Percentiles rank a stretch among this genome's conserved stretches.
Evolutionary conservation across 2,797 vertebrate genomes (phyloP).

Genomic region (Florisuga fusca): DNA sequence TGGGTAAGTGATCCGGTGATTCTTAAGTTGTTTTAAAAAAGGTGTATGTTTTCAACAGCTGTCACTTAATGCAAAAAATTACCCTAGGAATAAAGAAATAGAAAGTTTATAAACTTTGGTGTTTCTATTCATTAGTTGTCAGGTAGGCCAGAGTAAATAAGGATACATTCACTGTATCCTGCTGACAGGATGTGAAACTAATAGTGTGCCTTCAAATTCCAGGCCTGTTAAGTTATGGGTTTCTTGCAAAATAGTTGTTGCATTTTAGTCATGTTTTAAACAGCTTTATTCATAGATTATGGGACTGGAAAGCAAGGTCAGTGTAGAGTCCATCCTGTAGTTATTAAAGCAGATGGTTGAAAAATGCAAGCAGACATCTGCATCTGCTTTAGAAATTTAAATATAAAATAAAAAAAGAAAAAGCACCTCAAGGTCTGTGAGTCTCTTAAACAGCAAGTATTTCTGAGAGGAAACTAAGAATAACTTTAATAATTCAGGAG

Average conservation of each 20-base stretch:
- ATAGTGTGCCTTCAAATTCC: background rate
- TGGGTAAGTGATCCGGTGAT: background rate
- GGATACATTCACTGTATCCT: background rate
- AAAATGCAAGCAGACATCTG: background rate
- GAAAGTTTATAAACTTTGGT: background rate
- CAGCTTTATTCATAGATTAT: background rate
- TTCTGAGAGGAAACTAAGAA: background rate
- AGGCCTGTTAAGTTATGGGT: background rate
- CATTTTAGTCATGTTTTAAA: constrained; percentile 2
- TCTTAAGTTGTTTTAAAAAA: background rate
- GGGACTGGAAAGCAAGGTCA: background rate
- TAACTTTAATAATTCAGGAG: background rate
- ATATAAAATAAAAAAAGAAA: background rate
- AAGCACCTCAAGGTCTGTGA: background rate
- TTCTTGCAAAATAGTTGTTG: background rate
- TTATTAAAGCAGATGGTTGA: background rate
- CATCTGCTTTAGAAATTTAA: constrained; percentile 5
- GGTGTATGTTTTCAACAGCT: background rate
- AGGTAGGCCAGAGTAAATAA: background rate
- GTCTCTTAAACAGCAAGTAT: background rate
- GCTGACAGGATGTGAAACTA: background rate
- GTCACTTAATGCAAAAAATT: background rate
- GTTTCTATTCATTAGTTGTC: background rate
- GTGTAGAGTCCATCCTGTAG: background rate
- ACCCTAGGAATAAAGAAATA: constrained; percentile 3